Base-by-base conservation (phyloP, 2,113 vertebrate genomes). In the Prolemur simus region DNA sequence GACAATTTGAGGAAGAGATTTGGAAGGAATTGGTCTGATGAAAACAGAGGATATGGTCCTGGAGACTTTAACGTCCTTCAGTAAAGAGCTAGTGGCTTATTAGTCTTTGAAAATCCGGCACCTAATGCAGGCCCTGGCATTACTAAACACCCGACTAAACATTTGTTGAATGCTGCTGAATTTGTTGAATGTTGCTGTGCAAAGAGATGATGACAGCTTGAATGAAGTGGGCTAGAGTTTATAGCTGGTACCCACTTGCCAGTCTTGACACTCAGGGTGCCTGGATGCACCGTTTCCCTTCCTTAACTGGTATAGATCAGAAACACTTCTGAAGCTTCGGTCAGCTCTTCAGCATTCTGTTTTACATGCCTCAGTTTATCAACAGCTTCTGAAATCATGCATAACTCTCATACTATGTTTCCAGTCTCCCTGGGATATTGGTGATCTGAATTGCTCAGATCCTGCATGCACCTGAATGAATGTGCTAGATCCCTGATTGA, bases 81-180 rank as follows among this genome's bases (percentile, higher is more conserved):
- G 58, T 49, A 45, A 94, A 81, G 80, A 89, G 66, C 34, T 82
- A 8, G 1, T 63, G 73, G 71, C 3, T 82, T 74, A 63, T 84
- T 94, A 34, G 60, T 71, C 42, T 63, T 81, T 95, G 81, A 49
- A 89, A 89, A 94, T 77, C 23, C 17, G 81, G 42, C 84, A 80
- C 25, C 18, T 56, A 81, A 52, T 21, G 76, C 3, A 81, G 27
- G 66, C 29, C 20, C 5, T 37, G 45, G 73, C 68, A 32, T 89
- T 54, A 49, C 34, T 68, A 88, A 76, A 58, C 56, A 64, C 23
- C 39, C 68, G 73, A 58, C 21, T 49, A 68, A 66, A 81, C 4
- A 39, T n/a, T 77, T 21, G 23, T 86, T 27, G 13, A 87, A 37
- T 87, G 25, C 27, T 74, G 39, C 17, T 74, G 71, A 74, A 29